A percentile compares a stretch with the other conserved stretches of the same genome.
Evolutionary conservation across 2,888 invertebrate species (phyloP).

Genomic region (Galerucella nymphaeae): DNA sequence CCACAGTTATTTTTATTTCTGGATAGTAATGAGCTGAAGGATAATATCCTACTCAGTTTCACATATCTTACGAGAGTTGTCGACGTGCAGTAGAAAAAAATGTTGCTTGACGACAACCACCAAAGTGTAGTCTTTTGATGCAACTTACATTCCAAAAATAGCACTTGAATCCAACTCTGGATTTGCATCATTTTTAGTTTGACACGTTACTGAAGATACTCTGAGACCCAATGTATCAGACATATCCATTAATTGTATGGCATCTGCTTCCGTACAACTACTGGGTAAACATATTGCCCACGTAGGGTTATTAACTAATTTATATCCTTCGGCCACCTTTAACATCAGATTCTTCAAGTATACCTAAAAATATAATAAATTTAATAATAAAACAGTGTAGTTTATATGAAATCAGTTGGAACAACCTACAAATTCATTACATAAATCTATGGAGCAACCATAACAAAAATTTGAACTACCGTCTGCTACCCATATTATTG

Average conservation of each 20-base stretch:
- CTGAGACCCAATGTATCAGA: slow-evolving; percentile 9
- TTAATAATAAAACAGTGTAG: background rate
- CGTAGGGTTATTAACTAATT: slow-evolving; percentile 22
- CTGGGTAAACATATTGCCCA: slow-evolving; percentile 47
- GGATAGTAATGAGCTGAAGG: too few species aligned
- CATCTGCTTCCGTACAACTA: slow-evolving; percentile 59
- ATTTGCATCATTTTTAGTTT: slow-evolving; percentile 42
- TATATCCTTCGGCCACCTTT: slow-evolving; percentile 10
- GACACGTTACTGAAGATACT: slow-evolving; percentile 36
- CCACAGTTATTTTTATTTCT: too few species aligned
- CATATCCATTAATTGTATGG: slow-evolving; percentile 58
- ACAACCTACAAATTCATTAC: too few species aligned
- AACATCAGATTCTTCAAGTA: slow-evolving; percentile 7
- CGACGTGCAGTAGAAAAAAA: too few species aligned
- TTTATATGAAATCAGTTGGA: too few species aligned
- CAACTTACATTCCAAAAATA: slow-evolving; percentile 47
- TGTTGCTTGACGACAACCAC: too few species aligned
- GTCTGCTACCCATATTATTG: too few species aligned
- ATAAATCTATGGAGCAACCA: too few species aligned
- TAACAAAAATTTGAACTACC: too few species aligned
- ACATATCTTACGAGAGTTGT: too few species aligned
- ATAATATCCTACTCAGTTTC: too few species aligned
- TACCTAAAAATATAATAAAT: background rate
- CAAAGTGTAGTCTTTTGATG: too few species aligned
- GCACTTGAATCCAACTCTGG: slow-evolving; percentile 40